Percentiles rank a stretch among this genome's conserved stretches.
Evolutionary conservation across 1,140 invertebrate genomes (phyloP).

Genomic region (Brachionus rubens): DNA sequence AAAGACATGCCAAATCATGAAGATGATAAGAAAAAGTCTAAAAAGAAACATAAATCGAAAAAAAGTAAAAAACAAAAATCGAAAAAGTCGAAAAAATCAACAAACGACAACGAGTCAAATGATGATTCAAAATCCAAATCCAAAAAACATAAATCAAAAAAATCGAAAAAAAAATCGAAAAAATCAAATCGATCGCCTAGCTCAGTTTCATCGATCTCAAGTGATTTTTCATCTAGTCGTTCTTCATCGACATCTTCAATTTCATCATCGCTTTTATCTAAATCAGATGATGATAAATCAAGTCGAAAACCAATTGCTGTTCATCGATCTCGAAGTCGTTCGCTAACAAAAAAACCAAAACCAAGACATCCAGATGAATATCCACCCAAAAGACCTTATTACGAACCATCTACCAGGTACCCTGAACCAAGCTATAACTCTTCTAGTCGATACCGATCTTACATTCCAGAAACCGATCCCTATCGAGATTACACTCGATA

Average conservation of each 20-base stretch:
- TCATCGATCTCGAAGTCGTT: slow-evolving; percentile 4
- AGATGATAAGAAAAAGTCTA: background rate
- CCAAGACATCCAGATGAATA: background rate
- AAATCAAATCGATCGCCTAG: background rate
- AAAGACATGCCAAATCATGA: background rate
- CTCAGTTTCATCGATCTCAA: slow-evolving; percentile 13
- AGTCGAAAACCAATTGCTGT: background rate
- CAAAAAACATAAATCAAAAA: background rate
- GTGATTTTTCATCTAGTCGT: background rate
- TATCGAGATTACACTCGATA: no score
- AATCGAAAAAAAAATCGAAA: slow-evolving; percentile 17
- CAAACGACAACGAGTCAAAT: no score
- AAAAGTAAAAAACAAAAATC: slow-evolving; percentile 6
- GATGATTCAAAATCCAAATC: background rate
- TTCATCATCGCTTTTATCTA: slow-evolving; percentile 20
- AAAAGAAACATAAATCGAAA: slow-evolving; percentile 20
- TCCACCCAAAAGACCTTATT: no score
- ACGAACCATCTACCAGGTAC: background rate
- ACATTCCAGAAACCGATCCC: no score
- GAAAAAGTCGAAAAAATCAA: slow-evolving; percentile 4
- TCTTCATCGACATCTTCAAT: slow-evolving; percentile 1
- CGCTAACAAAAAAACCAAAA: background rate
- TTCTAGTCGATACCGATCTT: no score
- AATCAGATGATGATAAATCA: slow-evolving; percentile 2
- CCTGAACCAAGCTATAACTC: no score